phyloP scores from a whole-genome alignment of 2,113 vertebrate genomes.

The Mirounga angustirostris region DNA sequence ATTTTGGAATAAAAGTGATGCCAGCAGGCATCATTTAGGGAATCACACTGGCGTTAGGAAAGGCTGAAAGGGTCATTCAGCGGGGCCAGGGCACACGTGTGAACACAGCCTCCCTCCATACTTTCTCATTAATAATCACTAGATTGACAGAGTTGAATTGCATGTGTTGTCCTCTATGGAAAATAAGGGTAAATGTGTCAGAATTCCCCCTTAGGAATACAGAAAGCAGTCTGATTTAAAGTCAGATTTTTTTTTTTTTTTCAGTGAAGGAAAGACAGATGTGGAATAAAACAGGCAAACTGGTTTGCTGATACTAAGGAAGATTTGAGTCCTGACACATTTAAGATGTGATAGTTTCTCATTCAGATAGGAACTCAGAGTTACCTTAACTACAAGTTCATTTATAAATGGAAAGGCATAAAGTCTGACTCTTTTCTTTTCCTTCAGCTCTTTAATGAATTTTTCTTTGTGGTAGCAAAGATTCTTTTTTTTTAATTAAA shows the following conservation, averaged over 20 bases:
- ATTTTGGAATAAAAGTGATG: neutral
- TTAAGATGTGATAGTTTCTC: neutral
- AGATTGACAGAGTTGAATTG: neutral
- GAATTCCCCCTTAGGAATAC: neutral
- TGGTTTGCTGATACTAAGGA: neutral
- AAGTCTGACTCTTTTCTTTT: conserved; percentile 46
- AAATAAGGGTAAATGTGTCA: neutral
- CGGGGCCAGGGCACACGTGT: neutral
- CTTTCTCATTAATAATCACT: neutral
- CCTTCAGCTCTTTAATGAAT: neutral
- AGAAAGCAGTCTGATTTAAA: neutral
- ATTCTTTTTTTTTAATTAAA: neutral
- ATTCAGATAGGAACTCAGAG: neutral
- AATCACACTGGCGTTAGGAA: rapidly evolving
- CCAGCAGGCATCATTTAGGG: neutral
- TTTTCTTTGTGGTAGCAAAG: neutral
- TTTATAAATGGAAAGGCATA: neutral
- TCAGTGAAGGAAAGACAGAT: neutral
- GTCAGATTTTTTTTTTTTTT: neutral
- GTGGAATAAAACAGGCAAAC: neutral
- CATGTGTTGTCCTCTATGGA: neutral
- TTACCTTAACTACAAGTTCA: conserved; percentile 39
- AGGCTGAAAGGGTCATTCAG: neutral
- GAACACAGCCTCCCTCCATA: neutral
- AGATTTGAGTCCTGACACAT: neutral